phyloP scores from a whole-genome alignment of 2,113 vertebrate genomes.

The Osmerus mordax region DNA sequence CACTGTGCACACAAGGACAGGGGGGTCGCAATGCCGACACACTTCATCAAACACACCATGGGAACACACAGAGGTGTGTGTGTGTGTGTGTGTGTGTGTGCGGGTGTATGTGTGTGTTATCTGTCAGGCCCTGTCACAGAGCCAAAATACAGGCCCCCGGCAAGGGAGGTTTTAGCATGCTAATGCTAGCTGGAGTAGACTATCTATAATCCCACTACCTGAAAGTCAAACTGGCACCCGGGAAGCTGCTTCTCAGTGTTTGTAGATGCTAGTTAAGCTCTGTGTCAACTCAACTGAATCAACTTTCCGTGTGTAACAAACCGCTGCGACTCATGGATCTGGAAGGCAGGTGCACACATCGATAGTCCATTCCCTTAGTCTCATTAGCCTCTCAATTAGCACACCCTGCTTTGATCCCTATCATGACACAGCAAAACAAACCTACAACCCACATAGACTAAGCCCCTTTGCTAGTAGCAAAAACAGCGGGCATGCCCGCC shows the following conservation, averaged over 20 bases:
- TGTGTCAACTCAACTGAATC: too few species aligned
- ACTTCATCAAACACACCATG: conserved; percentile 42
- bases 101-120: not conserved
- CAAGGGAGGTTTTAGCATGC: not conserved
- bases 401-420: conserved; percentile 15
- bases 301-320: not conserved
- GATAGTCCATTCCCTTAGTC: conserved; percentile 8
- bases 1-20: conserved; percentile 46
- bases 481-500: not conserved
- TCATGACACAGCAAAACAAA: conserved; percentile 24
- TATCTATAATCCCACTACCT: not conserved
- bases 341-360: conserved; percentile 8
- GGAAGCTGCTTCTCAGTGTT: not conserved
- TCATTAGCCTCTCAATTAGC: conserved; percentile 30
- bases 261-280: too few species aligned
- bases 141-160: not conserved
- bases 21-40: conserved; percentile 34
- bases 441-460: not conserved
- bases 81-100: conserved; percentile 13
- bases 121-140: not conserved
- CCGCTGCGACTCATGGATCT: not conserved
- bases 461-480: not conserved
- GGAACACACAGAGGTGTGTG: conserved; percentile 8
- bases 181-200: too few species aligned
- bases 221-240: not conserved